Evolutionary conservation across 2,797 vertebrate genomes (phyloP).

Genomic region (Arrhamphus sclerolepis): DNA sequence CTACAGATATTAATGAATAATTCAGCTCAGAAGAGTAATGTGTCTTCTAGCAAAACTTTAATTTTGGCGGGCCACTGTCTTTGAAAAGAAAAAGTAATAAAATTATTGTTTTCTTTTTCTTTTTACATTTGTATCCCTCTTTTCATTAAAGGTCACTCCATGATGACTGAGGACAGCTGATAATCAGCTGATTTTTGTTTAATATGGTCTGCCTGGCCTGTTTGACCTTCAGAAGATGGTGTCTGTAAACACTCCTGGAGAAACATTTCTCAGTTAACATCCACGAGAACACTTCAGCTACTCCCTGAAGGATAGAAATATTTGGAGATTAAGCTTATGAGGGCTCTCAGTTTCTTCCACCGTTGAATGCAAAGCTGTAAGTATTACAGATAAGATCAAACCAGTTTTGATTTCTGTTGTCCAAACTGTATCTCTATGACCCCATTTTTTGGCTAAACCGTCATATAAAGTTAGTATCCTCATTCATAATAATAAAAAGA

Average conservation of each 20-base stretch:
- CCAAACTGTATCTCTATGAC: no score
- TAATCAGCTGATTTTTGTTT: not conserved
- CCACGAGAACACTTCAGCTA: not conserved
- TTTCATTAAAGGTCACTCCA: slow-evolving; percentile 17
- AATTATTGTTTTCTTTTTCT: no score
- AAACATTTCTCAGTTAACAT: slow-evolving; percentile 11
- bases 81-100: no score
- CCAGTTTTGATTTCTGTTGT: no score
- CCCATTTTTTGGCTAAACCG: no score
- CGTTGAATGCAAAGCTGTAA: slow-evolving; percentile 36
- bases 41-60: no score
- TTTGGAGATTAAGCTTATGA: slow-evolving; percentile 26
- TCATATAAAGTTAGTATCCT: no score
- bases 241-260: slow-evolving; percentile 11
- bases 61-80: no score
- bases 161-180: slow-evolving; percentile 10
- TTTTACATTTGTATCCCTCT: not conserved
- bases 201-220: not conserved
- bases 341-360: slow-evolving; percentile 2
- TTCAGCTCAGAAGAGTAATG: no score
- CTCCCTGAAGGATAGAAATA: slow-evolving; percentile 5
- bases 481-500: no score
- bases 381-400: slow-evolving; percentile 10
- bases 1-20: no score
- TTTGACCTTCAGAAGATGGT: slow-evolving; percentile 28